A percentile compares a stretch with the other conserved stretches of the same genome.
phyloP scores from a whole-genome alignment of 1,140 invertebrate genomes.

The Sinonovacula constricta region DNA sequence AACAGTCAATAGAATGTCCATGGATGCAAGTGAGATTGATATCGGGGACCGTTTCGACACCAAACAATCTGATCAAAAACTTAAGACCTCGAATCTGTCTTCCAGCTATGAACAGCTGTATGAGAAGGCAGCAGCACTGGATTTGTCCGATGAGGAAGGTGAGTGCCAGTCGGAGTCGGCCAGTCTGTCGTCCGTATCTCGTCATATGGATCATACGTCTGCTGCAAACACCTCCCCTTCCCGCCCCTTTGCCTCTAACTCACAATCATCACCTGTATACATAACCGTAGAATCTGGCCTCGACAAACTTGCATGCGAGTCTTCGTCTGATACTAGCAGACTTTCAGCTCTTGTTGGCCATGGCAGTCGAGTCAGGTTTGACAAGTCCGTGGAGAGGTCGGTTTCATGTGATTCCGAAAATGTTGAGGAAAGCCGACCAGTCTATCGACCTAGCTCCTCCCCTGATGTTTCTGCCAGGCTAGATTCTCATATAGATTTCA shows the following conservation, averaged over 20 bases:
- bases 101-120: slow-evolving; percentile 73
- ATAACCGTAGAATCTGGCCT: slow-evolving; percentile 65
- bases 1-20: slow-evolving; percentile 59
- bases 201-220: slow-evolving; percentile 21
- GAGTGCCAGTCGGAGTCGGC: slow-evolving; percentile 38
- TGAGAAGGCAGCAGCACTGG: slow-evolving; percentile 37
- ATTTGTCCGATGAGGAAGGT: slow-evolving; percentile 36
- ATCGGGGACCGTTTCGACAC: slow-evolving; percentile 71
- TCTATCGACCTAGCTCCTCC: slow-evolving; percentile 46
- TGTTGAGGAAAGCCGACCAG: slow-evolving; percentile 8
- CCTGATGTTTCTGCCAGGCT: slow-evolving; percentile 49
- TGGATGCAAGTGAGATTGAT: slow-evolving; percentile 65
- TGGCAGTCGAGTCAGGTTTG: slow-evolving; percentile 9
- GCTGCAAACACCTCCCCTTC: slow-evolving; percentile 12
- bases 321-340: not conserved
- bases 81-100: slow-evolving; percentile 53
- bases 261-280: slow-evolving; percentile 60
- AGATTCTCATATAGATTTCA: slow-evolving; percentile 19
- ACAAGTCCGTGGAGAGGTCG: slow-evolving; percentile 53
- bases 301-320: slow-evolving; percentile 55
- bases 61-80: slow-evolving; percentile 63
- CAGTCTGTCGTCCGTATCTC: slow-evolving; percentile 42
- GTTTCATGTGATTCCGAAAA: slow-evolving; percentile 54
- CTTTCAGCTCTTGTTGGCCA: slow-evolving; percentile 7
- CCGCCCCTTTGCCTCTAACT: slow-evolving; percentile 26